These are phyloP conservation scores for Achroia grisella DNA, from an alignment of 1,140 invertebrate genomes.

Conservation along the genomic window DNA sequence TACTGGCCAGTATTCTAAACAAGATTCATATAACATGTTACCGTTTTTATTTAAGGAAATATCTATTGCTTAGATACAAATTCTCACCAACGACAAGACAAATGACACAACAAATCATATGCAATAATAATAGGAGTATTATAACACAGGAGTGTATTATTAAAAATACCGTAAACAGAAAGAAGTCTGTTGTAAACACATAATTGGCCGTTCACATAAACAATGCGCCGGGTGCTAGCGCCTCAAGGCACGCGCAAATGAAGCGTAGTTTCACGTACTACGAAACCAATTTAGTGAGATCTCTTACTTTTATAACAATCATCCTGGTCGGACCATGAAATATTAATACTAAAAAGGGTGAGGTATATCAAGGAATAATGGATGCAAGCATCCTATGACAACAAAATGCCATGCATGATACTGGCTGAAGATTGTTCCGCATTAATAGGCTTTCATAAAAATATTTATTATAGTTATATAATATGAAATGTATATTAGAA, in stretches of 20 bases:
- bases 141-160: conserved; percentile 19
- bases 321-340: conserved; percentile 1
- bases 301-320: conserved; percentile 6
- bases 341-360: background rate
- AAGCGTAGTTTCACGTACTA: conserved; percentile 53
- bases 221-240: conserved; percentile 50
- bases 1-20: no score
- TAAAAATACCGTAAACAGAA: conserved; percentile 44
- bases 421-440: conserved; percentile 40
- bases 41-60: no score
- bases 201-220: conserved; percentile 61
- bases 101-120: background rate
- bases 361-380: conserved; percentile 17
- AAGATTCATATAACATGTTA: no score
- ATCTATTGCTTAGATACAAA: no score
- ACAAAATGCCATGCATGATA: conserved; percentile 43
- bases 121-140: background rate
- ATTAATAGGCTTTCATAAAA: conserved; percentile 23
- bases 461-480: no score
- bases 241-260: conserved; percentile 49
- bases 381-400: conserved; percentile 21
- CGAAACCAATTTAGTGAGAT: conserved; percentile 27
- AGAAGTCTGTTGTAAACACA: conserved; percentile 54
- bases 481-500: no score
- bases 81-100: background rate